A percentile compares a stretch with the other conserved stretches of the same genome.
phyloP scores from a whole-genome alignment of 2,113 vertebrate species.

The Daphoenositta chrysoptera region DNA sequence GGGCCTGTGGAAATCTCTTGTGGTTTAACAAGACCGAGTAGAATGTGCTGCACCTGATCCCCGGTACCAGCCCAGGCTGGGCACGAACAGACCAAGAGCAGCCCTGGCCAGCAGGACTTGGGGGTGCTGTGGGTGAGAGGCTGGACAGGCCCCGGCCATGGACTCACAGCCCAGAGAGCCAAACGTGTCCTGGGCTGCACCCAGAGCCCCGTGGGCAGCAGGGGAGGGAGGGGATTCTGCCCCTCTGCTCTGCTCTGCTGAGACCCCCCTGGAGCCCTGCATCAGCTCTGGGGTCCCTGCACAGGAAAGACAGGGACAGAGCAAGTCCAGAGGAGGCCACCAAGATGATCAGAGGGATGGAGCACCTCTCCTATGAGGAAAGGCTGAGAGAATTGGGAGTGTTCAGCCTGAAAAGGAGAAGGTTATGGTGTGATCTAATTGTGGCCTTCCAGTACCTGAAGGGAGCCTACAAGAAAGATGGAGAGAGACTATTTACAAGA shows the following conservation, averaged over 20 bases:
- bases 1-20: background rate
- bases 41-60: rapidly evolving
- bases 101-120: background rate
- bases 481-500: background rate
- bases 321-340: rapidly evolving
- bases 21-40: background rate
- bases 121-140: background rate
- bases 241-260: background rate
- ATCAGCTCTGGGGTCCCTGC: background rate
- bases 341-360: too few relatives aligned
- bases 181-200: background rate
- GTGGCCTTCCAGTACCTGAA: background rate
- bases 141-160: background rate
- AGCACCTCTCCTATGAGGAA: background rate
- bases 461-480: too few relatives aligned
- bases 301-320: rapidly evolving
- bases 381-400: background rate
- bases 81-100: rapidly evolving
- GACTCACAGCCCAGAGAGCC: background rate
- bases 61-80: background rate
- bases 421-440: background rate
- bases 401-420: background rate
- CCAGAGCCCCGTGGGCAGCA: background rate
- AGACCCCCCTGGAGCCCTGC: background rate
- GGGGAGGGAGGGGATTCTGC: background rate